Evolutionary conservation across 2,888 invertebrate genomes (phyloP).

Genomic region (Scelioninae gen. 1): DNA sequence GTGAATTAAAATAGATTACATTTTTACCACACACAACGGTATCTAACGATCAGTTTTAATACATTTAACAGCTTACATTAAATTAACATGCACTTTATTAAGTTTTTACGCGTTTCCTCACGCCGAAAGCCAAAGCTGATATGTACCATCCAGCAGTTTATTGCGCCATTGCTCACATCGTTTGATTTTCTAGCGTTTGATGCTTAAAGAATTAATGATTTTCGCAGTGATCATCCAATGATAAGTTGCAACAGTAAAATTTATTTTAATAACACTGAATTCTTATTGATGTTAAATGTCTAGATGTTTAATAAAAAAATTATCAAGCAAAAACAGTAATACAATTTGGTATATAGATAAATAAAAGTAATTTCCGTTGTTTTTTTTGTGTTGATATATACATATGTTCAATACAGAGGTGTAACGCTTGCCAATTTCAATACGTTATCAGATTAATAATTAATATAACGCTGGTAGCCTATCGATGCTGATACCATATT

Average conservation of each 20-base stretch:
- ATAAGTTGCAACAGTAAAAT: slow-evolving; percentile 12
- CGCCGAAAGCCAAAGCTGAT: slow-evolving; percentile 6
- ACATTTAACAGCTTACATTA: slow-evolving; percentile 27
- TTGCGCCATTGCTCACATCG: slow-evolving; percentile 36
- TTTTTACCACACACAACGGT: slow-evolving; percentile 4
- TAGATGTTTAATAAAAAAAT: not conserved
- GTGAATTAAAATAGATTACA: not conserved
- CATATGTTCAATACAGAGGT: slow-evolving; percentile 1
- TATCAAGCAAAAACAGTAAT: not conserved
- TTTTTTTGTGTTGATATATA: not conserved
- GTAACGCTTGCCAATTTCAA: slow-evolving; percentile 43
- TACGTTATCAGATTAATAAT: slow-evolving; percentile 53
- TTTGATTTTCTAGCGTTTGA: slow-evolving; percentile 27
- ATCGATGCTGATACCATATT: slow-evolving; percentile 26
- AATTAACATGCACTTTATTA: slow-evolving; percentile 33
- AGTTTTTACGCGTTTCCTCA: slow-evolving; percentile 16
- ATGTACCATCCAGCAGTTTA: slow-evolving; percentile 34
- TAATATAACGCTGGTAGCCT: slow-evolving; percentile 24
- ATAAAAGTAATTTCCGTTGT: slow-evolving; percentile 5
- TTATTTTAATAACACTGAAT: slow-evolving; percentile 11
- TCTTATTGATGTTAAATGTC: not conserved
- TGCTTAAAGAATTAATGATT: slow-evolving; percentile 29
- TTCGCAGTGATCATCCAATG: slow-evolving; percentile 20
- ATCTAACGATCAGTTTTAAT: slow-evolving; percentile 31
- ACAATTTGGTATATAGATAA: not conserved